Evolutionary conservation across 2,888 invertebrate genomes (phyloP), one percentile per base, ranked within the genome.

Genomic region (Myopa tessellatipennis): DNA sequence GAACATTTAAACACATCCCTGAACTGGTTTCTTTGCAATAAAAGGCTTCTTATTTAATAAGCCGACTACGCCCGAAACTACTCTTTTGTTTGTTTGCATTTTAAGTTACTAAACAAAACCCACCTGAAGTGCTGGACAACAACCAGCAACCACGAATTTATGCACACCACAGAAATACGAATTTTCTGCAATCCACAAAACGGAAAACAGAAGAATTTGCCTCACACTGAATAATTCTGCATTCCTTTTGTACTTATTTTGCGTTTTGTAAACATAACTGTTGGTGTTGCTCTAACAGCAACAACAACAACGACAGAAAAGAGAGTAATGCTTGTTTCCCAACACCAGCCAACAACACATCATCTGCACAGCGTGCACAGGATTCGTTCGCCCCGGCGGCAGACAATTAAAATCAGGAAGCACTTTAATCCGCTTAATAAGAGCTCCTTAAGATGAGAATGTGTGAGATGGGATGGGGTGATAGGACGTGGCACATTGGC

Each of bases 401-500:
- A 86, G 84, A 86, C 87, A 87, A 87, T 87, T 87, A 87, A 87
- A 87, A 87, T 85, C 87, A 85, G 87, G 86, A 85, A 86, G 86
- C 85, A 85, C 87, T 86, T 87, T 85, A 87, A 87, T 86, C 87
- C 86, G 87, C 86, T 87, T 87, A 87, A 87, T 87, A 87, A 87
- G 84, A 83, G 83, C 82, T 80, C 83, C 80, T 81, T 80, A 80
- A 80, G 78, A 79, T 71, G 77, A 58, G 58, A n/a, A 69, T 40
- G 63, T 4, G n/a, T 50, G 40, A n/a, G 50, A 2, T 50, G 50
- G 14, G 50, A 50, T 2, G 50, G 50, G 3, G 50, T 87, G 87
- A 86, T 84, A 83, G 83, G 50, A 83, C 80, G 83, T 79, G 81
- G 26, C 26, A 26, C 26, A 2, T 26, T 26, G 26, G 26, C 26